phyloP scores from a whole-genome alignment of 2,113 vertebrate genomes.

The Aviceda subcristata region DNA sequence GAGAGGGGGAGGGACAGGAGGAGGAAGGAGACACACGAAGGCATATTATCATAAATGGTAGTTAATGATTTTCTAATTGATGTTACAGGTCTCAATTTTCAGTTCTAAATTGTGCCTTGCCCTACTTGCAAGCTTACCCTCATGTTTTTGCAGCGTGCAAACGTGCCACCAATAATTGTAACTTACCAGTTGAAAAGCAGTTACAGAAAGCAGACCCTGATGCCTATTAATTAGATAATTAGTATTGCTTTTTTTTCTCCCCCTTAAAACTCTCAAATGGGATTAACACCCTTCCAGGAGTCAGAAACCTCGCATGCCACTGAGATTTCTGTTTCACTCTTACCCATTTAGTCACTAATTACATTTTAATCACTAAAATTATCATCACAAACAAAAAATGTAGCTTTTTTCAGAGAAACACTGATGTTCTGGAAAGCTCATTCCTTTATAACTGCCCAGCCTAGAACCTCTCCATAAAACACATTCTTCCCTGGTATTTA shows the following conservation, averaged over 20 bases:
- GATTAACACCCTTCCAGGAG: background rate
- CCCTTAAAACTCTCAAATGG: background rate
- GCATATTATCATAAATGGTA: background rate
- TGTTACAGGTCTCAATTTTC: background rate
- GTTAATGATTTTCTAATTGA: constrained; percentile 40
- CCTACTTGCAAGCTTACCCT: background rate
- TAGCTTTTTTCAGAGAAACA: background rate
- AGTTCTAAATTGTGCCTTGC: constrained; percentile 23
- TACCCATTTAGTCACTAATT: background rate
- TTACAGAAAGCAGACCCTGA: background rate
- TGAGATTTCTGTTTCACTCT: background rate
- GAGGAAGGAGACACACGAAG: background rate
- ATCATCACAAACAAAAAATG: background rate
- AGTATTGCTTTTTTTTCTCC: background rate
- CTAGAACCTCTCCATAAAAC: background rate
- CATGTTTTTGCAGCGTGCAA: background rate
- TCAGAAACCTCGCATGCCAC: background rate
- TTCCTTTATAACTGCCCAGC: background rate
- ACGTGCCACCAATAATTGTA: background rate
- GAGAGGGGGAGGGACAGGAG: background rate
- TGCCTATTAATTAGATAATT: constrained; percentile 27
- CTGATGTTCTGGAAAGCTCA: background rate
- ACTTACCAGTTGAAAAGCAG: background rate
- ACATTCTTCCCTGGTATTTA: background rate
- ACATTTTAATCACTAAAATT: constrained; percentile 13